phyloP scores from a whole-genome alignment of 2,113 vertebrate genomes.

The Prionailurus bengalensis region DNA sequence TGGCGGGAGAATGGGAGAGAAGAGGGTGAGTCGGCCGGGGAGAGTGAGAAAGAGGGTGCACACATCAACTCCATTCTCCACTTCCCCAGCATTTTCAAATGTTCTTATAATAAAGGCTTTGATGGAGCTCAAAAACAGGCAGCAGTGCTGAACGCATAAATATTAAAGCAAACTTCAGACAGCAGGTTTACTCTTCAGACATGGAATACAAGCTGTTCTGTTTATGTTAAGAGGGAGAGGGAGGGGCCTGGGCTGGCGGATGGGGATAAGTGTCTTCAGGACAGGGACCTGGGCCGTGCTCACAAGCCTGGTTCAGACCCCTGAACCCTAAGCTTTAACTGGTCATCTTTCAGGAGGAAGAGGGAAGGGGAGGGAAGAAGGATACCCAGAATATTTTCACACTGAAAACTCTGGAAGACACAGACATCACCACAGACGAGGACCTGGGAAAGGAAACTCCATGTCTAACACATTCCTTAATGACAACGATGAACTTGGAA shows the following conservation, averaged over 20 bases:
- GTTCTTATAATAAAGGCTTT: conserved; percentile 82
- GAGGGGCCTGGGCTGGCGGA: conserved; percentile 10
- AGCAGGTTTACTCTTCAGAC: conserved; percentile 84
- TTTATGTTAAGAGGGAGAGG: conserved; percentile 72
- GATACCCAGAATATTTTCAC: not conserved
- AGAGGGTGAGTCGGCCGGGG: not conserved
- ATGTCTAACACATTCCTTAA: not conserved
- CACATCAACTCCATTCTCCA: conserved; percentile 68
- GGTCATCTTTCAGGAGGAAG: conserved; percentile 1
- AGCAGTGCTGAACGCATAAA: conserved; percentile 84
- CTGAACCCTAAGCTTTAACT: not conserved
- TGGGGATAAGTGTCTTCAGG: conserved; percentile 20
- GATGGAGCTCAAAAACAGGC: conserved; percentile 80
- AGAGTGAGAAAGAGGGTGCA: not conserved
- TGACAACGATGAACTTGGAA: not conserved
- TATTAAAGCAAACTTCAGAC: conserved; percentile 87
- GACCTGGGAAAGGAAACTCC: not conserved
- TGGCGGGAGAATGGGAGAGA: not conserved
- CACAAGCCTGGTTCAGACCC: not conserved
- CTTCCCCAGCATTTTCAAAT: conserved; percentile 74
- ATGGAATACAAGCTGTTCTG: conserved; percentile 84
- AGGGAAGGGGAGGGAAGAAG: not conserved
- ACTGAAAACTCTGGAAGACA: not conserved
- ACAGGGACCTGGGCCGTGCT: not conserved
- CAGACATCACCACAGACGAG: not conserved